Evolutionary conservation across 2,888 invertebrate species (phyloP), one percentile per base, ranked within the genome.

Genomic region (Cartodere bifasciata): DNA sequence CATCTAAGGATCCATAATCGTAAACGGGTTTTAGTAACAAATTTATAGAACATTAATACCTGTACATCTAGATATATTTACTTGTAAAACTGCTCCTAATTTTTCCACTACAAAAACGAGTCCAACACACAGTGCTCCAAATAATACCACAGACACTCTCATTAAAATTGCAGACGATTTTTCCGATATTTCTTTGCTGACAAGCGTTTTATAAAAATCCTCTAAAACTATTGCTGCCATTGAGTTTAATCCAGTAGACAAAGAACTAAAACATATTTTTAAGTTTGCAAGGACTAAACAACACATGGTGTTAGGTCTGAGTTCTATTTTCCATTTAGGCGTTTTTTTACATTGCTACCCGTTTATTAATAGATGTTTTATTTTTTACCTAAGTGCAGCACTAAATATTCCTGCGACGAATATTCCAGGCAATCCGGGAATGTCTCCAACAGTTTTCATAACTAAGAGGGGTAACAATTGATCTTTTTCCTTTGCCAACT

Each of bases 391-490:
- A 13, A 91, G 64, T 10, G 90, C 85, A 9, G 88, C 90, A 60
- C 88, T 87, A 48, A 90, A 90, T 1, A 91, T 79, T 14, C 88
- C 87, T 23, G 90, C 86, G 0, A 90, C 81, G 53, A 90, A 90
- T 13, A 91, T 61, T 3, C 91, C 91, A 0, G 87, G 80, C 41
- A 92, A 60, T 2, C 90, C 90, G 1, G 80, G 82, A 58, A 73
- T 69, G 24, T 75, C 65, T 1, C 78, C 75, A 10, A 88, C 55
- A n/a, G 79, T 72, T 44, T 88, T 81, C 82, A 88, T 86, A 9
- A 90, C 87, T 31, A 86, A 62, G 11, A 87, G 56, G 0, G 88
- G 88, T 30, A 90, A 55, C 10, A 90, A 60, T 60, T 90, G 82
- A 48, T 84, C 83, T 46, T 78, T 80, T 23, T 80, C 75, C 40